Conservation (phyloP, 1,140 invertebrate genomes). For the Formica exsecta region DNA sequence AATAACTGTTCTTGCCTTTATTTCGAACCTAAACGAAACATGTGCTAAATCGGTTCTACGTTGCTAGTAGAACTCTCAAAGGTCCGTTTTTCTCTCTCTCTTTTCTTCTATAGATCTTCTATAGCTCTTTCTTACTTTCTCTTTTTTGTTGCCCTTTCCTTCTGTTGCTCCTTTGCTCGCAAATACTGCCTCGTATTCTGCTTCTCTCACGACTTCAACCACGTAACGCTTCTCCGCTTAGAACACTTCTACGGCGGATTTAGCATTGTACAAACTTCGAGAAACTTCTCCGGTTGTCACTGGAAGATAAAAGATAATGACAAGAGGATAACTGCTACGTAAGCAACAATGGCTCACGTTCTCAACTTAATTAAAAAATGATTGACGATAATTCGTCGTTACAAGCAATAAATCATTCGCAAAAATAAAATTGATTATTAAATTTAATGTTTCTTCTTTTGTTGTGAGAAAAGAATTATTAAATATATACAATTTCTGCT, state of each 20-base stretch:
- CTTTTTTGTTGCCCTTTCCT: not conserved
- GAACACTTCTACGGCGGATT: slow-evolving; percentile 29
- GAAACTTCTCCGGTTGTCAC: not conserved
- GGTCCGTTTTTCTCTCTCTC: not conserved
- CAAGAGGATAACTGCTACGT: not conserved
- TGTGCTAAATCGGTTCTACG: slow-evolving; percentile 46
- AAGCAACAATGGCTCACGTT: not conserved
- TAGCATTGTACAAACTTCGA: not conserved
- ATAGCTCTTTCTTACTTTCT: not conserved
- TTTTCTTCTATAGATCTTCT: not conserved
- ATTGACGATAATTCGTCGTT: not conserved
- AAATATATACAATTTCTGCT: not conserved
- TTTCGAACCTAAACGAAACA: not conserved
- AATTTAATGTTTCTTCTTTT: not conserved
- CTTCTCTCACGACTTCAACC: not conserved
- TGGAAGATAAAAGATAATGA: not conserved
- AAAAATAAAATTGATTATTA: not conserved
- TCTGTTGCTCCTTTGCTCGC: slow-evolving; percentile 9
- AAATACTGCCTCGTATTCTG: not conserved
- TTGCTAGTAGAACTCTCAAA: not conserved
- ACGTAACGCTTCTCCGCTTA: slow-evolving; percentile 36
- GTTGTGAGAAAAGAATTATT: not conserved
- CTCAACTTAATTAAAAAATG: not conserved
- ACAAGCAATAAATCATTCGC: not conserved
- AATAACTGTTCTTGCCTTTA: not conserved